phyloP scores from a whole-genome alignment of 2,113 vertebrate genomes.

The Istiophorus platypterus region DNA sequence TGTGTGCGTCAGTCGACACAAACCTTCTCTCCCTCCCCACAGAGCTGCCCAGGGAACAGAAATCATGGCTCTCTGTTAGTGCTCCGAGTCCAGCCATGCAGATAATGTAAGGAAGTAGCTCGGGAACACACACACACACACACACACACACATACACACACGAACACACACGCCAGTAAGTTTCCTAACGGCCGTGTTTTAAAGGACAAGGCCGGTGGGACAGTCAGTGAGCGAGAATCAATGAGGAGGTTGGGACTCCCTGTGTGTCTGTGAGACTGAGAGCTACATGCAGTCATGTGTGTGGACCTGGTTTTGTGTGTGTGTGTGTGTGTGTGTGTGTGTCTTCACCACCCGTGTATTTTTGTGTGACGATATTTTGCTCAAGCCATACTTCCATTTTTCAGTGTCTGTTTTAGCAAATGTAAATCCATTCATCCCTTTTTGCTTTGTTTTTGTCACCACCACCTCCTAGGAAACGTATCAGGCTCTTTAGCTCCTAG shows the following conservation, averaged over 20 bases:
- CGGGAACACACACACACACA: slow-evolving; percentile 36
- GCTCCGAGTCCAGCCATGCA: slow-evolving; percentile 68
- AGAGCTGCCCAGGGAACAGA: slow-evolving; percentile 62
- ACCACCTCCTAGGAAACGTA: background rate
- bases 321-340: background rate
- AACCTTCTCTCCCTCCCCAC: slow-evolving; percentile 25
- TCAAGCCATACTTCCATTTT: background rate
- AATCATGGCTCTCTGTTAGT: slow-evolving; percentile 75
- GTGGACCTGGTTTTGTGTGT: slow-evolving; percentile 8
- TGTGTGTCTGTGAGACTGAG: slow-evolving; percentile 38
- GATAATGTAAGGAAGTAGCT: slow-evolving; percentile 65
- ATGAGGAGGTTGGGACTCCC: slow-evolving; percentile 66
- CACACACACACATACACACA: slow-evolving; percentile 34
- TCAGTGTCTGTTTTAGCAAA: background rate
- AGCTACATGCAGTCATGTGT: slow-evolving; percentile 31
- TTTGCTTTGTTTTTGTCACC: background rate
- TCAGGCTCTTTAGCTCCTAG: background rate
- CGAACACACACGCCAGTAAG: slow-evolving; percentile 46
- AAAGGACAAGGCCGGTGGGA: slow-evolving; percentile 81
- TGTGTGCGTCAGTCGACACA: slow-evolving; percentile 2
- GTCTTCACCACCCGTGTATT: background rate
- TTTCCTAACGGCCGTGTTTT: slow-evolving; percentile 70
- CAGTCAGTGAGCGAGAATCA: slow-evolving; percentile 78
- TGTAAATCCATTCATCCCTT: background rate
- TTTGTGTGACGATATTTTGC: background rate